Percentiles rank a stretch among this genome's conserved stretches.
Evolutionary conservation across 2,797 vertebrate genomes (phyloP).

Genomic region (Phaenicophaeus curvirostris): DNA sequence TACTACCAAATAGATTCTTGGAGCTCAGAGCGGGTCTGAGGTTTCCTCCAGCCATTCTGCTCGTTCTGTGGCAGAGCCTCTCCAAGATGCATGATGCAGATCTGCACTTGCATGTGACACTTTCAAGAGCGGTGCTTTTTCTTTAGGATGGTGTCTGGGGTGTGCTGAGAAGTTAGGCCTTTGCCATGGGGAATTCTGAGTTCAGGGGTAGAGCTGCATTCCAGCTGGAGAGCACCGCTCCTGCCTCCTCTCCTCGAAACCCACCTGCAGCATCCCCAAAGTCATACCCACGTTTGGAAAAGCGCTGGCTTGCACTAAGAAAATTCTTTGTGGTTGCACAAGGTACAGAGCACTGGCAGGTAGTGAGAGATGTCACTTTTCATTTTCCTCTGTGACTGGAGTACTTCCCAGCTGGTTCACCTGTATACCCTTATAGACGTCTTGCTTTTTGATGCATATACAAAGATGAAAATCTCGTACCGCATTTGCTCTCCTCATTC

Average conservation of each 20-base stretch:
- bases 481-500: background rate
- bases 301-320: background rate
- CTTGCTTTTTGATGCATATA: conserved; percentile 16
- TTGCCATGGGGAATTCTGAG: background rate
- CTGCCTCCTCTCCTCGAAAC: background rate
- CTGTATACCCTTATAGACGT: background rate
- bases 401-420: background rate
- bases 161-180: too few relatives aligned
- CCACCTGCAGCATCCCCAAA: background rate
- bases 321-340: background rate
- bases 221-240: background rate
- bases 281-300: rapidly evolving
- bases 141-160: background rate
- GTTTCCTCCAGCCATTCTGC: rapidly evolving
- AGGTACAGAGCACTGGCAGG: background rate
- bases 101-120: background rate
- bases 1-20: background rate
- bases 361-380: background rate
- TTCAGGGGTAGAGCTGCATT: rapidly evolving
- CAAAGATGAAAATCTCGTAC: background rate
- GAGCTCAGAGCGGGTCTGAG: background rate
- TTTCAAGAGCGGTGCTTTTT: background rate
- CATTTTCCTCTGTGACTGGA: background rate
- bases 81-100: background rate
- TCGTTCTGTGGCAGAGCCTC: background rate